A percentile compares a stretch with the other conserved stretches of the same genome.
Evolutionary conservation across 2,888 invertebrate species (phyloP).

Genomic region (Agrotis clavis): DNA sequence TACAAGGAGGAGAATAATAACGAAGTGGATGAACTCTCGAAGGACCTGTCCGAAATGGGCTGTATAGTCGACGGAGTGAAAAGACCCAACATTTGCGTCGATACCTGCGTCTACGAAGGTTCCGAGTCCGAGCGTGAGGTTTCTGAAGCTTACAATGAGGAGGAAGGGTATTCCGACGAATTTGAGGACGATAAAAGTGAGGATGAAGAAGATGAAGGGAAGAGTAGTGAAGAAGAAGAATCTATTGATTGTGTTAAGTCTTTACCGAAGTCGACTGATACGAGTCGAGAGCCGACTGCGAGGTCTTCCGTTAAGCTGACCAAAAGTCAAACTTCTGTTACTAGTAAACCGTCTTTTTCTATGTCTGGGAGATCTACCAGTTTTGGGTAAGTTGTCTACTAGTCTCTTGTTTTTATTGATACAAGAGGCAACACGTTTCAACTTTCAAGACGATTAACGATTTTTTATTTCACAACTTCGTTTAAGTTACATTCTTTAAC

Average conservation of each 20-base stretch:
- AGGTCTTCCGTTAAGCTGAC: constrained; percentile 76
- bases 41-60: constrained; percentile 87
- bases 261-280: constrained; percentile 70
- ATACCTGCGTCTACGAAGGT: constrained; percentile 80
- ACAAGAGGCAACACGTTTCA: neutral
- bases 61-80: constrained; percentile 86
- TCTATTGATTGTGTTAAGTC: constrained; percentile 64
- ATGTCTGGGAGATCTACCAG: constrained; percentile 81
- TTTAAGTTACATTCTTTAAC: too few relatives aligned
- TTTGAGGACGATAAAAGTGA: constrained; percentile 87
- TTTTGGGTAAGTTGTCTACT: constrained; percentile 78
- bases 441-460: neutral
- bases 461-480: too few relatives aligned
- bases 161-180: constrained; percentile 86
- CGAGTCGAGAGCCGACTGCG: constrained; percentile 57
- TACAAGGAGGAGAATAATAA: constrained; percentile 88
- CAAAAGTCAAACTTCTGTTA: constrained; percentile 82
- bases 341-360: constrained; percentile 73
- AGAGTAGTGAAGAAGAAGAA: constrained; percentile 74
- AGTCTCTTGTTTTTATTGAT: neutral
- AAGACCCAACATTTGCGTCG: constrained; percentile 85
- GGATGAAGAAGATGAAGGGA: constrained; percentile 48
- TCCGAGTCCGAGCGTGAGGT: constrained; percentile 75
- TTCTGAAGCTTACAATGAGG: constrained; percentile 69
- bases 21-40: constrained; percentile 86